phyloP scores from a whole-genome alignment of 2,888 invertebrate genomes.

The Nomada fucata region DNA sequence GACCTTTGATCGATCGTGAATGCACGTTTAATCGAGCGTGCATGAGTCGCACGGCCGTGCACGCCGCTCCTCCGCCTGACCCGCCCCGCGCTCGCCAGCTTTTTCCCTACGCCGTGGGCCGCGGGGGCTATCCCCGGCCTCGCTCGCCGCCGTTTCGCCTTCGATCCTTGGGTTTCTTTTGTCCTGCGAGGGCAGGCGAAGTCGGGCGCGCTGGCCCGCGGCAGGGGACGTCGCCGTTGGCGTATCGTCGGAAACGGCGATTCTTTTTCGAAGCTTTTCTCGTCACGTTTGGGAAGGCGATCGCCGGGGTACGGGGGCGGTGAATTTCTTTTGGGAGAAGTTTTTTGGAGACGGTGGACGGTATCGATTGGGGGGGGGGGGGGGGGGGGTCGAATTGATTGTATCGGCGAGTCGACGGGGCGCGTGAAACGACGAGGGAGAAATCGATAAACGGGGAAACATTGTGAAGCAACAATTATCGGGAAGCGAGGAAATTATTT shows the following conservation, averaged over 20 bases:
- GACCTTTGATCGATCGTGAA: slow-evolving; percentile 79
- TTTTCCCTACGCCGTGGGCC: slow-evolving; percentile 7
- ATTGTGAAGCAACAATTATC: too few relatives aligned
- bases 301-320: too few relatives aligned
- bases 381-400: too few relatives aligned
- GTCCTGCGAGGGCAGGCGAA: slow-evolving; percentile 12
- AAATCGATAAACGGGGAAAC: too few relatives aligned
- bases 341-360: too few relatives aligned
- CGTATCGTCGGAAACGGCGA: background rate
- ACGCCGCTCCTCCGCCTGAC: slow-evolving; percentile 43
- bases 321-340: too few relatives aligned
- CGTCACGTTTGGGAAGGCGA: too few relatives aligned
- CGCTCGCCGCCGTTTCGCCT: background rate
- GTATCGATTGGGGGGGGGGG: too few relatives aligned
- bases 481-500: too few relatives aligned
- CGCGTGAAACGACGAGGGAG: too few relatives aligned
- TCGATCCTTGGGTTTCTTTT: slow-evolving; percentile 13
- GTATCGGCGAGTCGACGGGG: too few relatives aligned
- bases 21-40: slow-evolving; percentile 75
- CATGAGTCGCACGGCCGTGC: slow-evolving; percentile 70
- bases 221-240: background rate
- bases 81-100: slow-evolving; percentile 15
- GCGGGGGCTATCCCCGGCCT: background rate
- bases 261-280: background rate
- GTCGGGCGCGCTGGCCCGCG: background rate